phyloP scores from a whole-genome alignment of 2,797 vertebrate species.

The Gallinago solitaria region DNA sequence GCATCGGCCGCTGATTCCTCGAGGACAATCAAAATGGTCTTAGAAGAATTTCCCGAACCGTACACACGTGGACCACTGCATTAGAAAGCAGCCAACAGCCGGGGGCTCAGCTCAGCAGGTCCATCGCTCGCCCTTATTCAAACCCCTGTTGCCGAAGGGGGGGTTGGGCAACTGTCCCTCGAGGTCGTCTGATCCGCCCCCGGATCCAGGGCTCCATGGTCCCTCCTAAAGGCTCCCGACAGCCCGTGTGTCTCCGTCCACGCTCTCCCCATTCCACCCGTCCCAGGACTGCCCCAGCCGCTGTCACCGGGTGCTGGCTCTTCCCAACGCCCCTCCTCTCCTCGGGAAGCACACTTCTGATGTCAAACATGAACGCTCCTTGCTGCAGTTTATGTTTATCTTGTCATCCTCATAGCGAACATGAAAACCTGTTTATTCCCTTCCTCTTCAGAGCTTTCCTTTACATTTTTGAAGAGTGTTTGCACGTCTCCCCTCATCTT shows the following conservation, averaged over 20 bases:
- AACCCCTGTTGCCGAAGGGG: accelerated
- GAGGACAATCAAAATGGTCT: background rate
- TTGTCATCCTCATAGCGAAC: slow-evolving; percentile 43
- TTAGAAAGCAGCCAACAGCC: background rate
- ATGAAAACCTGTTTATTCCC: slow-evolving; percentile 59
- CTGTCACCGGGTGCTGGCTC: accelerated
- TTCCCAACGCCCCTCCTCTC: background rate
- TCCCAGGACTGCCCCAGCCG: accelerated
- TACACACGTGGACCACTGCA: background rate
- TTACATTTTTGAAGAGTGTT: slow-evolving; percentile 42
- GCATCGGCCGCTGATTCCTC: slow-evolving; percentile 8
- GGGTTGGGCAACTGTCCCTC: accelerated
- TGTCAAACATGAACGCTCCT: background rate
- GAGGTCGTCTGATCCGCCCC: accelerated
- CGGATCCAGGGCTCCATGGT: accelerated
- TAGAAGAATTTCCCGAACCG: background rate
- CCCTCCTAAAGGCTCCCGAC: accelerated
- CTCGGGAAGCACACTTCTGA: background rate
- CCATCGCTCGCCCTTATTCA: background rate
- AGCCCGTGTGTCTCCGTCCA: background rate
- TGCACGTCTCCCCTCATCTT: background rate
- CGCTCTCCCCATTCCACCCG: accelerated
- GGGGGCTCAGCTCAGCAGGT: background rate
- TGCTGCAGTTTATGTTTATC: slow-evolving; percentile 43
- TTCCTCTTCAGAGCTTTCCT: slow-evolving; percentile 16